A percentile compares a stretch with the other conserved stretches of the same genome.
These are phyloP conservation scores for Eufriesea mexicana DNA, from an alignment of 1,140 invertebrate species.

Conservation along the genomic window DNA sequence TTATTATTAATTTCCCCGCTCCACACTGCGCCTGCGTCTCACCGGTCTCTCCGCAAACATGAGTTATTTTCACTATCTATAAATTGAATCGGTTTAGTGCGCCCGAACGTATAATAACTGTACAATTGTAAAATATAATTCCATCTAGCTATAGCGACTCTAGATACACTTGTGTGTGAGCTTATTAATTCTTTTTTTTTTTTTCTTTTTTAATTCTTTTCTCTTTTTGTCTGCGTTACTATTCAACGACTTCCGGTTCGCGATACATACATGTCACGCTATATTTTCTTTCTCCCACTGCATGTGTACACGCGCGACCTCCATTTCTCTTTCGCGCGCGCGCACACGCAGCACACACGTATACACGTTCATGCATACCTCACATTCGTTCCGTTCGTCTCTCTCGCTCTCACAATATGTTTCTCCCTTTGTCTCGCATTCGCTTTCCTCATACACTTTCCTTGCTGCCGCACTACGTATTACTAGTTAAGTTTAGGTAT, in stretches of 20 bases:
- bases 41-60: slow-evolving; percentile 37
- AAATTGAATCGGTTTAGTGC: slow-evolving; percentile 66
- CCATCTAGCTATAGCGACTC: slow-evolving; percentile 75
- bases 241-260: slow-evolving; percentile 26
- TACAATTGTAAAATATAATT: slow-evolving; percentile 80
- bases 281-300: background rate
- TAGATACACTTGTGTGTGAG: slow-evolving; percentile 66
- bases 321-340: no score
- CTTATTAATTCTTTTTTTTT: slow-evolving; percentile 48
- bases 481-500: slow-evolving; percentile 42
- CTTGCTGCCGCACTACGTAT: slow-evolving; percentile 34
- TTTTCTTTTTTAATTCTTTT: slow-evolving; percentile 46
- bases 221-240: slow-evolving; percentile 21
- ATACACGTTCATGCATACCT: background rate
- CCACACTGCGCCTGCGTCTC: background rate
- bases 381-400: background rate
- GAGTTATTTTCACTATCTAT: slow-evolving; percentile 60
- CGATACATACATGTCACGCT: background rate
- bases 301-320: background rate
- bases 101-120: slow-evolving; percentile 67
- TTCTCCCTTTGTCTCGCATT: background rate
- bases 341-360: no score
- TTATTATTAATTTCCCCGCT: background rate
- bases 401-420: background rate
- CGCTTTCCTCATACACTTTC: background rate